These are phyloP conservation scores for Felis chaus DNA, from an alignment of 2,113 vertebrate species.

Conservation along the genomic window DNA sequence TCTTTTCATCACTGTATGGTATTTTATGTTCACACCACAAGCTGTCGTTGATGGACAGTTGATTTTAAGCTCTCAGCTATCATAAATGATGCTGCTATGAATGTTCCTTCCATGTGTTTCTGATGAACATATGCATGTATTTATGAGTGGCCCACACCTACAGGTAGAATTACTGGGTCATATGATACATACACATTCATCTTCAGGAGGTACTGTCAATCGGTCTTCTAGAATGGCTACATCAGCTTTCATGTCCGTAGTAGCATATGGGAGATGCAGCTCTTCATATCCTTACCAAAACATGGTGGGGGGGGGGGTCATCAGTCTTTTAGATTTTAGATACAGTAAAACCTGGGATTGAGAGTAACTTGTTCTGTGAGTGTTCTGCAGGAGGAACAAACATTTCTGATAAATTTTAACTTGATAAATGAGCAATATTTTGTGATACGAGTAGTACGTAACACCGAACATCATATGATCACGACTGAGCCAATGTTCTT, in stretches of 20 bases:
- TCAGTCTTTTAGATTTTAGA: background rate
- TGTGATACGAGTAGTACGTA: too few relatives aligned
- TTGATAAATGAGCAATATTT: too few relatives aligned
- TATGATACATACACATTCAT: background rate
- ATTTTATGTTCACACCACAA: background rate
- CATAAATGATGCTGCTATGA: background rate
- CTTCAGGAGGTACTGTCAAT: too few relatives aligned
- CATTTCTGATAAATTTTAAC: too few relatives aligned
- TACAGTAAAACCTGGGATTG: too few relatives aligned
- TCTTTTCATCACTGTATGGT: background rate
- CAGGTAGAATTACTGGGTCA: background rate
- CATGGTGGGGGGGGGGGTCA: background rate
- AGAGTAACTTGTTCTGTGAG: too few relatives aligned
- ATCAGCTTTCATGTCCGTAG: background rate
- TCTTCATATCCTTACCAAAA: background rate
- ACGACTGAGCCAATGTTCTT: too few relatives aligned
- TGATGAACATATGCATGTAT: background rate
- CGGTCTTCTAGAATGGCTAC: background rate
- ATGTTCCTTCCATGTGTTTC: background rate
- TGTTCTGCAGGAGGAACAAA: too few relatives aligned
- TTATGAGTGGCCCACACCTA: background rate
- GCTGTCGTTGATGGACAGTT: background rate
- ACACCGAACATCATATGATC: too few relatives aligned
- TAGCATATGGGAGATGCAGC: background rate
- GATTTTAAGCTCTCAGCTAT: background rate